Evolutionary conservation across 1,140 invertebrate species (phyloP), one percentile per base, ranked within the genome.

Genomic region (Melipona quadrifasciata): DNA sequence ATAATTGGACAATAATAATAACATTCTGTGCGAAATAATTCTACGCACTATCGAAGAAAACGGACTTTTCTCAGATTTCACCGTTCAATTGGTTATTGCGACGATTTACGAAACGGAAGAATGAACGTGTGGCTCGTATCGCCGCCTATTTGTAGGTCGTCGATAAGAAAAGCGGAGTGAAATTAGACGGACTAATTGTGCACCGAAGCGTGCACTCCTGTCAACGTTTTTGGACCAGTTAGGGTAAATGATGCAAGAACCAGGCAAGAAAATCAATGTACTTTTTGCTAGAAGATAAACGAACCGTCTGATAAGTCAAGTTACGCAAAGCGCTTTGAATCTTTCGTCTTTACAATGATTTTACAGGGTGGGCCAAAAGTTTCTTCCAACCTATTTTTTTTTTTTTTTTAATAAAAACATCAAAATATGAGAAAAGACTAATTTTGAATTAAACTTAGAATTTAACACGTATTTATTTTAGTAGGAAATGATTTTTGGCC

Each of bases 101-200:
- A 5, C 34, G 12, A 17, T 12, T 39, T 39, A 39, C 21, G 34
- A 70, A 24, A 39, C 67, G 14, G n/a, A 65, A 24, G 67, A 39
- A 12, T 68, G 34, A 39, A 14, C 67, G 17, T 34, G 67, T 70
- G 67, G 21, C 10, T 24, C 19, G 67, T 4, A 14, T 19, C 31
- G 19, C 34, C 34, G 11, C 0, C 4, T 70, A 70, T 70, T 70
- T 34, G 14, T 39, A 39, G 34, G 5, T 39, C 21, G 21, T 14
- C 67, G 67, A 70, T 70, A 70, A 70, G 67, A 70, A 70, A 70
- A 70, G 5, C 21, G 21, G 21, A 34, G 11, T 70, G 21, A 70
- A 34, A 70, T 70, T 70, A 70, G 67, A 14, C 67, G 6, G 21
- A 34, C 31, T 70, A 70, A 70, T 70, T 70, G 34, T 24, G 34